Conservation (phyloP, 2,113 vertebrate species). For the Ploceus nigricollis region DNA sequence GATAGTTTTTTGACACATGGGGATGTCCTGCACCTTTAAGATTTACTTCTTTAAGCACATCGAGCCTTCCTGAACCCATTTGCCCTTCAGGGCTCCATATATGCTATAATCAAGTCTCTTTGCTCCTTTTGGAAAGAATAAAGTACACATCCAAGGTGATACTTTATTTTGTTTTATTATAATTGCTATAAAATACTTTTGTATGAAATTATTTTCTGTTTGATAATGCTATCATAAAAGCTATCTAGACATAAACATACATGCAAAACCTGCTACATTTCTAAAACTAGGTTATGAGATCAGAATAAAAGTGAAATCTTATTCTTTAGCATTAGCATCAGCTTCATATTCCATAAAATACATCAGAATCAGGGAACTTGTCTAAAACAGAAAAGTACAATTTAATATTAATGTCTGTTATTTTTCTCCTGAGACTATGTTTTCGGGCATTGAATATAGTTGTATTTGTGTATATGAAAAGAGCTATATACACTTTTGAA, state of each 20-base stretch:
- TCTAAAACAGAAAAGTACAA: not conserved
- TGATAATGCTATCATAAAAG: not conserved
- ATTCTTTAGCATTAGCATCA: not conserved
- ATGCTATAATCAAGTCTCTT: not conserved
- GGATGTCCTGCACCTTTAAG: no score
- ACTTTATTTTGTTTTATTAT: not conserved
- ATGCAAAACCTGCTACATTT: not conserved
- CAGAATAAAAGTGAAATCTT: not conserved
- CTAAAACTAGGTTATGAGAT: not conserved
- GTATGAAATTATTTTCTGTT: not conserved
- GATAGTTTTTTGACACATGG: fast-evolving
- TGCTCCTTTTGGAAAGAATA: not conserved
- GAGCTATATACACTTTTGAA: not conserved
- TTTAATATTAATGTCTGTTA: not conserved
- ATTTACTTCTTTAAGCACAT: not conserved
- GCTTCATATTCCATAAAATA: not conserved
- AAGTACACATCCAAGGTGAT: fast-evolving
- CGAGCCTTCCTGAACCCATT: not conserved
- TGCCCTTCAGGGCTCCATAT: not conserved
- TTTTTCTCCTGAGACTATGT: not conserved
- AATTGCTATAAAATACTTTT: not conserved
- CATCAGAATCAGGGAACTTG: not conserved
- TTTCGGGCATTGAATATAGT: not conserved
- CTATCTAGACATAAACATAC: not conserved
- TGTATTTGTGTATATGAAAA: not conserved